Conservation (phyloP, 92 coral and sea anemone genomes). For the Porites divaricata region DNA sequence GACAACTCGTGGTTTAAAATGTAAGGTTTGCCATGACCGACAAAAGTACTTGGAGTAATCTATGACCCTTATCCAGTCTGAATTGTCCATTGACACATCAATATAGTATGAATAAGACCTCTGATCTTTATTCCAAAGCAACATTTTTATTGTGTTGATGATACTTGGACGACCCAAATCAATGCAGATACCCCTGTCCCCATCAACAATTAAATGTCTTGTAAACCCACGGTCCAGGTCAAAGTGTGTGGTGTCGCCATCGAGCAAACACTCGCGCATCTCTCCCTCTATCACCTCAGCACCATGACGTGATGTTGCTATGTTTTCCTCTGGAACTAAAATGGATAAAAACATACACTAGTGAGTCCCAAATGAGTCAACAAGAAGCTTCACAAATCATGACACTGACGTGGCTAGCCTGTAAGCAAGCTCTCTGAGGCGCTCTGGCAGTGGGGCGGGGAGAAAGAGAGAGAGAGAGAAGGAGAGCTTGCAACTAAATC, state of each 20-base stretch:
- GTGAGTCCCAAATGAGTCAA: neutral
- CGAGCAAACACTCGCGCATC: constrained; percentile 76
- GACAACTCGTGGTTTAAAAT: constrained; percentile 94
- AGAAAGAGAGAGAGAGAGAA: too few relatives aligned
- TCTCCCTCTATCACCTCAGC: constrained; percentile 98
- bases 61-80: constrained; percentile 91
- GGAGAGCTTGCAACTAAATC: too few relatives aligned
- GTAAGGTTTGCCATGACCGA: constrained; percentile 92
- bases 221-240: constrained; percentile 98
- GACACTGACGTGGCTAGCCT: too few relatives aligned
- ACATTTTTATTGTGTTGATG: constrained; percentile 84
- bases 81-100: constrained; percentile 94
- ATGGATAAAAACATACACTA: neutral
- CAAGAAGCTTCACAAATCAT: too few relatives aligned
- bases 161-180: constrained; percentile 91
- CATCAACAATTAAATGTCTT: constrained; percentile 86
- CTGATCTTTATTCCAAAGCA: constrained; percentile 90
- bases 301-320: constrained; percentile 91
- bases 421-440: too few relatives aligned
- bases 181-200: constrained; percentile 89
- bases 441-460: too few relatives aligned
- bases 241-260: constrained; percentile 80
- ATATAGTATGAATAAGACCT: constrained; percentile 91
- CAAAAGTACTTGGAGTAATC: constrained; percentile 92
- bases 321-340: constrained; percentile 90